Percentiles rank a stretch among this genome's conserved stretches.
Evolutionary conservation across 2,888 invertebrate genomes (phyloP).

Genomic region (Arge pagana): DNA sequence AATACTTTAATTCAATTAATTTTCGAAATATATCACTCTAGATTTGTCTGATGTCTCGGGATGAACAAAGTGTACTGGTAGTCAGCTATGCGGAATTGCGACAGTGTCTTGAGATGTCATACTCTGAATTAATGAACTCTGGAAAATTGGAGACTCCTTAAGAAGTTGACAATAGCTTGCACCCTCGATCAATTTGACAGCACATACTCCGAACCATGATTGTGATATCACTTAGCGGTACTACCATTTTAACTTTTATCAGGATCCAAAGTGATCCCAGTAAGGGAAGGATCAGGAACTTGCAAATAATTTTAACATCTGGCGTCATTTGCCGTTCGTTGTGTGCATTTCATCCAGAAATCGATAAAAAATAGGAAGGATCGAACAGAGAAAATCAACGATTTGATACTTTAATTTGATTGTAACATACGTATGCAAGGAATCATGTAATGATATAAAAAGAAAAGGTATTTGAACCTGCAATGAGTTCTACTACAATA

Average conservation of each 20-base stretch:
- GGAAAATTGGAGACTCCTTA: conserved; percentile 53
- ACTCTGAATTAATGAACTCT: conserved; percentile 76
- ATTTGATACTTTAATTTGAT: conserved; percentile 36
- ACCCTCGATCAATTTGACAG: conserved; percentile 33
- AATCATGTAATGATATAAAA: conserved; percentile 46
- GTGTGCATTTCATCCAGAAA: conserved; percentile 2
- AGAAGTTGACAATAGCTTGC: conserved; percentile 29
- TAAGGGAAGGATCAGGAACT: conserved; percentile 7
- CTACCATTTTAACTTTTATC: conserved; percentile 43
- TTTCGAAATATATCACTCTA: conserved; percentile 52
- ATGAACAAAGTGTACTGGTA: conserved; percentile 94
- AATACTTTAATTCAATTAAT: conserved; percentile 6
- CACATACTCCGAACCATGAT: conserved; percentile 48
- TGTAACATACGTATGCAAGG: conserved; percentile 45
- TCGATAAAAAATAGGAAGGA: background rate
- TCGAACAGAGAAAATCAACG: background rate
- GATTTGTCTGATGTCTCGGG: conserved; percentile 94
- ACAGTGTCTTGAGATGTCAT: conserved; percentile 91
- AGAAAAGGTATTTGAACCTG: conserved; percentile 33
- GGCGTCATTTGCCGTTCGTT: background rate
- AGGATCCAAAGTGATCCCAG: conserved; percentile 6
- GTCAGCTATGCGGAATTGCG: conserved; percentile 95
- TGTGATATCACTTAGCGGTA: conserved; percentile 57
- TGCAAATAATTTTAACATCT: background rate
- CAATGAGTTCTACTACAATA: conserved; percentile 42